Evolutionary conservation across 1,140 invertebrate species (phyloP), one percentile per base, ranked within the genome.

Genomic region (Macrocentrus cingulum): DNA sequence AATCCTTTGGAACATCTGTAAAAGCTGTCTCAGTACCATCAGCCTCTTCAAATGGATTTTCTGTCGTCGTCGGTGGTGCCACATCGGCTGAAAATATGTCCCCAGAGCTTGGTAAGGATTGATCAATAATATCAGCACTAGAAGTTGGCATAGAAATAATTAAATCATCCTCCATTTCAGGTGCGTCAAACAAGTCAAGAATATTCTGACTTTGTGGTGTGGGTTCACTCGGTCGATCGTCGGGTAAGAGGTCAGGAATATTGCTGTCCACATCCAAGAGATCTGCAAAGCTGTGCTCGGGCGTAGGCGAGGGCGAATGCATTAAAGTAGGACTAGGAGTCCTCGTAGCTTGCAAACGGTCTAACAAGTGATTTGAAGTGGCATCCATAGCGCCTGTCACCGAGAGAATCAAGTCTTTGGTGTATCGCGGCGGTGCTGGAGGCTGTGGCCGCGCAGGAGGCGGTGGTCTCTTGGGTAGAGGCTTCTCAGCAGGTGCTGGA

Each of bases 381-480:
- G 91, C 90, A 70, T 94, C 91, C 88, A 95, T 87, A 39, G 90
- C 90, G 3, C 90, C 91, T 18, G 92, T 93, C 0, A 95, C 91
- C 9, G 88, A 91, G 44, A 90, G 82, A 19, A 94, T 88, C 1
- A 95, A 79, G 69, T 94, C 89, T 82, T 94, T 90, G 0, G 91
- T 94, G 70, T 91, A 88, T 45, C 87, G 85, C 2, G 85, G 82
- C 11, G 85, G 83, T 13, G 84, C 82, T 25, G 83, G 79, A 13
- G 83, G 81, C 19, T 82, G 83, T 32, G 74, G 74, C 56, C 74
- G 78, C 0, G 72, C 67, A 5, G 69, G 71, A 53, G 81, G 75
- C 49, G 68, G 62, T 18, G 81, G 76, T 58, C 74, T 77, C 25
- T 79, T 59, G 2, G 80, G 75, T 0, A 65, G 61, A 16, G 64